phyloP scores from a whole-genome alignment of 2,888 invertebrate species.

The Lithodes maja region DNA sequence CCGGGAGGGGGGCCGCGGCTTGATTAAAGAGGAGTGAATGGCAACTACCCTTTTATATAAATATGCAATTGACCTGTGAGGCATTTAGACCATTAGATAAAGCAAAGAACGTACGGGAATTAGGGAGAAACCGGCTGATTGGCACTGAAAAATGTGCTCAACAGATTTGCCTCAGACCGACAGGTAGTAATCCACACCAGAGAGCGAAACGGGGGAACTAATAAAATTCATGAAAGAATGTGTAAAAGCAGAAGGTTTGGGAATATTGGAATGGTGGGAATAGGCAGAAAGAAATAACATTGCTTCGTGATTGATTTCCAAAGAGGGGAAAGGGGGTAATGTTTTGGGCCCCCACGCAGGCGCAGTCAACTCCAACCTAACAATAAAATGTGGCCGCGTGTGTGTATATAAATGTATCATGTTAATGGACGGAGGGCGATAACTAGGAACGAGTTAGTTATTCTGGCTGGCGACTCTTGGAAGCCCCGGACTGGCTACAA shows the following conservation, averaged over 20 bases:
- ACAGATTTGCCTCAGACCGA: constrained; percentile 64
- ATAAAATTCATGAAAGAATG: constrained; percentile 66
- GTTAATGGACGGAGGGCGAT: constrained; percentile 43
- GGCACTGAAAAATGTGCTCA: constrained; percentile 59
- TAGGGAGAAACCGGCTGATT: constrained; percentile 57
- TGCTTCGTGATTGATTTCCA: constrained; percentile 46
- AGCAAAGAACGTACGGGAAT: constrained; percentile 50
- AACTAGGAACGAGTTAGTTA: constrained; percentile 40
- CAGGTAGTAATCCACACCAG: constrained; percentile 65
- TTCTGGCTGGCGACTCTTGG: constrained; percentile 35
- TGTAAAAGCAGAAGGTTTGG: constrained; percentile 64
- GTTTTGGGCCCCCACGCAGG: constrained; percentile 20
- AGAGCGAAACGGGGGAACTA: constrained; percentile 62
- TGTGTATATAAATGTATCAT: constrained; percentile 41
- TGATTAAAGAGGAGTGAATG: constrained; percentile 65
- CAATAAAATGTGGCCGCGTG: constrained; percentile 43
- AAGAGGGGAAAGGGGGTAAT: neutral
- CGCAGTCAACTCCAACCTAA: neutral
- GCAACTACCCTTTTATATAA: constrained; percentile 60
- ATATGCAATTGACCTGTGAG: constrained; percentile 63
- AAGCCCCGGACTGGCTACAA: constrained; percentile 32
- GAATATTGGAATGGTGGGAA: constrained; percentile 63
- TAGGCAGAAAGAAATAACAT: constrained; percentile 60
- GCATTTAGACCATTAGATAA: constrained; percentile 53
- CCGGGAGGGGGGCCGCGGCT: constrained; percentile 49